Evolutionary conservation across 2,113 vertebrate species (phyloP).

Genomic region (Apteryx owenii): DNA sequence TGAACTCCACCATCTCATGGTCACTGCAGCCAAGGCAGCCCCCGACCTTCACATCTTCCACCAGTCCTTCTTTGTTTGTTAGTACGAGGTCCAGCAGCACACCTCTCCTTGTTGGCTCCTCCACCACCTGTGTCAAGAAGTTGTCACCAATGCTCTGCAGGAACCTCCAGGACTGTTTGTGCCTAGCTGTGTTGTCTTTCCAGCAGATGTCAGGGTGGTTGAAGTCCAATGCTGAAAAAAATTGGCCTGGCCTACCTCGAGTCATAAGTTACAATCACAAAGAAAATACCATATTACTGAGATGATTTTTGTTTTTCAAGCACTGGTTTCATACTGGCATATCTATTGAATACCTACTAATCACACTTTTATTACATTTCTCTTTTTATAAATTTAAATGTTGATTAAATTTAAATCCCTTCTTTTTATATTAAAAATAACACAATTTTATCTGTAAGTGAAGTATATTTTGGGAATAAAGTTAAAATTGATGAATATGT

Average conservation of each 20-base stretch:
- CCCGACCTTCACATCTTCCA: too few species aligned
- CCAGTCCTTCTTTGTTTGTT: too few species aligned
- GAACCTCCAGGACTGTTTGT: too few species aligned
- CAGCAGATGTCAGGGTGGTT: too few species aligned
- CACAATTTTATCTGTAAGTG: background rate
- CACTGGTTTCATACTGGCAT: background rate
- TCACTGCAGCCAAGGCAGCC: too few species aligned
- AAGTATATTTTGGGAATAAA: background rate
- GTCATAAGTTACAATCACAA: background rate
- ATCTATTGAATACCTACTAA: background rate
- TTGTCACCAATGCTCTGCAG: too few species aligned
- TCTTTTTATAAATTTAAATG: background rate
- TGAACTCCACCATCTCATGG: too few species aligned
- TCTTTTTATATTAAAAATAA: background rate
- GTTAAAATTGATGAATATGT: background rate
- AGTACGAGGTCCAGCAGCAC: too few species aligned
- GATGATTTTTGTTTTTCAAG: background rate
- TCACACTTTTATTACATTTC: rapidly evolving
- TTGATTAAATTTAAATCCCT: background rate
- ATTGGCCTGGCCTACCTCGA: rapidly evolving
- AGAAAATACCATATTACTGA: too few species aligned
- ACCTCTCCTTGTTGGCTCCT: too few species aligned
- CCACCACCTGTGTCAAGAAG: too few species aligned
- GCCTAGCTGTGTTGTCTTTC: too few species aligned
- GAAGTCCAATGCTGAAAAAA: background rate